Evolutionary conservation across 2,888 invertebrate species (phyloP).

Genomic region (Ophion ventricosus): DNA sequence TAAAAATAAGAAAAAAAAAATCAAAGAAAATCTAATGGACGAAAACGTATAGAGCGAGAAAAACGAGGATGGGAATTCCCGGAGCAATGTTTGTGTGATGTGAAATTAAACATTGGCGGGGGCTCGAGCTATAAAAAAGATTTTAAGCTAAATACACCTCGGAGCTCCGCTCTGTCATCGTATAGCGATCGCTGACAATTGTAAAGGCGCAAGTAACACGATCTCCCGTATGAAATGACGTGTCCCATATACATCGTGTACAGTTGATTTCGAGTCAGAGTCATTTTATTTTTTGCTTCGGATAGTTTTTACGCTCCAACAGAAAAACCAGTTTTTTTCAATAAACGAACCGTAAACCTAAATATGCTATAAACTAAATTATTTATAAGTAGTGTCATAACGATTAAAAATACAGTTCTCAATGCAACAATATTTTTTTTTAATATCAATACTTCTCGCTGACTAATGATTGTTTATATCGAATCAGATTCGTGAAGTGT

Average conservation of each 20-base stretch:
- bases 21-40: constrained; percentile 46
- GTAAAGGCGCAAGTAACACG: background rate
- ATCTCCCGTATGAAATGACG: constrained; percentile 4
- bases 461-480: background rate
- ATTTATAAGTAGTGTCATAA: background rate
- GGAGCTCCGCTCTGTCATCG: background rate
- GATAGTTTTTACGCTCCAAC: no score
- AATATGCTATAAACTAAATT: background rate
- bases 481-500: background rate
- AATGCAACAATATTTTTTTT: background rate
- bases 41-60: constrained; percentile 23
- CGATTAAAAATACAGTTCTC: background rate
- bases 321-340: background rate
- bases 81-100: constrained; percentile 29
- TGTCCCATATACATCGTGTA: background rate
- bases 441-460: no score
- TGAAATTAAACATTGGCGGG: constrained; percentile 57
- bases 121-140: constrained; percentile 44
- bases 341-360: background rate
- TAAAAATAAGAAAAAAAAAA: constrained; percentile 31
- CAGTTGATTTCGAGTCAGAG: background rate
- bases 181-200: constrained; percentile 10
- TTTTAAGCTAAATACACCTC: constrained; percentile 22
- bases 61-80: constrained; percentile 35
- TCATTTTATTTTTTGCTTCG: background rate